These are phyloP conservation scores for Dioctria rufipes DNA, from an alignment of 2,888 invertebrate genomes.

Conservation along the genomic window DNA sequence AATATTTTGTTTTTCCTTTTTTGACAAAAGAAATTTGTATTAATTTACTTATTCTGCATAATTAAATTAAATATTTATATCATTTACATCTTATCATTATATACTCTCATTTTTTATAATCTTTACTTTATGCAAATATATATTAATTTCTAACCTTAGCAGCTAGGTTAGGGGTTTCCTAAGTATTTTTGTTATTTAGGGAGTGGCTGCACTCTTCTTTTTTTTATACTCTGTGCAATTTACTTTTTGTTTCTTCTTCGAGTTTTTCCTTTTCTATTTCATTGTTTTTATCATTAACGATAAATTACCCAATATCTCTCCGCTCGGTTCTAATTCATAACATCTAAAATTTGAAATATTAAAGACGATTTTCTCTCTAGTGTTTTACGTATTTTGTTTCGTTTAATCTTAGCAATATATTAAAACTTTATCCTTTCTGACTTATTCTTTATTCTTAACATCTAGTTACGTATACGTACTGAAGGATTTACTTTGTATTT, in stretches of 20 bases:
- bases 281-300: conserved; percentile 9
- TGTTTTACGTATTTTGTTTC: conserved; percentile 26
- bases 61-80: conserved; percentile 58
- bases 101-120: conserved; percentile 44
- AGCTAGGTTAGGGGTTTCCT: conserved; percentile 41
- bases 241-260: conserved; percentile 20
- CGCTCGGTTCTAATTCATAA: conserved; percentile 32
- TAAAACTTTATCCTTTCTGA: conserved; percentile 47
- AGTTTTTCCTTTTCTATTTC: conserved; percentile 7
- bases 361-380: conserved; percentile 24
- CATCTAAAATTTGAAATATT: conserved; percentile 29
- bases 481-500: conserved; percentile 64
- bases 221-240: conserved; percentile 9
- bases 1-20: conserved; percentile 51
- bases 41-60: conserved; percentile 47
- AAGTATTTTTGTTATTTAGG: conserved; percentile 32
- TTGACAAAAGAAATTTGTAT: conserved; percentile 54
- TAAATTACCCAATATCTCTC: not conserved
- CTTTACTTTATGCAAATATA: conserved; percentile 48
- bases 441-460: conserved; percentile 30
- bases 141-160: conserved; percentile 50
- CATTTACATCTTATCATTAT: conserved; percentile 55
- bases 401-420: conserved; percentile 48
- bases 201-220: conserved; percentile 20
- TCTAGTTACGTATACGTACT: conserved; percentile 70